Conservation (phyloP, 2,888 invertebrate genomes). For the Dasypogon diadema region DNA sequence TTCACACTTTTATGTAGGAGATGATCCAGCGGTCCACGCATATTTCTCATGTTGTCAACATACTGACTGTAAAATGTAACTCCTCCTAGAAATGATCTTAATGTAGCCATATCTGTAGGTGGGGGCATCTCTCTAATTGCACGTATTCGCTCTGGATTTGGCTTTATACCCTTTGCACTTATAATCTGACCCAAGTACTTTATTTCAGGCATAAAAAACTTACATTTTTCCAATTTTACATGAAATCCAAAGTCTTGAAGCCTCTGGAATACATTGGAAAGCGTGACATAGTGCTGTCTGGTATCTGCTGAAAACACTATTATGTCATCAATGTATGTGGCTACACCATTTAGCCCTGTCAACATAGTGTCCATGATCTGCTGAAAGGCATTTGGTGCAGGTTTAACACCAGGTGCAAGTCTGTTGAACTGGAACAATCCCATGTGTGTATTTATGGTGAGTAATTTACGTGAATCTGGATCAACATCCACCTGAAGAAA, state of each 20-base stretch:
- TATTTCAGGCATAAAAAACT: constrained; percentile 50
- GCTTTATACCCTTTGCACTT: too few relatives aligned
- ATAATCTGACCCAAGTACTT: too few relatives aligned
- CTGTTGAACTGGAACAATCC: constrained; percentile 29
- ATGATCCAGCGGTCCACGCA: constrained; percentile 27
- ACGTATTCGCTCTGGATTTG: too few relatives aligned
- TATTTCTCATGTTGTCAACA: not conserved
- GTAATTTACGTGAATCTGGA: too few relatives aligned
- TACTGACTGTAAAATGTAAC: too few relatives aligned
- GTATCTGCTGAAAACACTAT: constrained; percentile 34
- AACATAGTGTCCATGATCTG: constrained; percentile 55
- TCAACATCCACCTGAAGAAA: too few relatives aligned
- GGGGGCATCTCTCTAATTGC: too few relatives aligned
- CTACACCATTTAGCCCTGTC: constrained; percentile 49
- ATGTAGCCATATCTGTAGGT: too few relatives aligned
- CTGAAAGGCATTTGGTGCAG: constrained; percentile 57
- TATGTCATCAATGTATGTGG: constrained; percentile 55
- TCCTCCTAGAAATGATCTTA: too few relatives aligned
- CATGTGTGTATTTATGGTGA: too few relatives aligned
- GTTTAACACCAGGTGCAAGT: constrained; percentile 54
- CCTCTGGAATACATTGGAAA: constrained; percentile 36
- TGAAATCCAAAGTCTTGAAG: constrained; percentile 47
- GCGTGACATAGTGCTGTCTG: constrained; percentile 41
- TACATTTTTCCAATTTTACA: constrained; percentile 54
- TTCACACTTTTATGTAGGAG: constrained; percentile 15